Evolutionary conservation across 1,140 invertebrate genomes (phyloP).

Genomic region (Drosophila rufa): DNA sequence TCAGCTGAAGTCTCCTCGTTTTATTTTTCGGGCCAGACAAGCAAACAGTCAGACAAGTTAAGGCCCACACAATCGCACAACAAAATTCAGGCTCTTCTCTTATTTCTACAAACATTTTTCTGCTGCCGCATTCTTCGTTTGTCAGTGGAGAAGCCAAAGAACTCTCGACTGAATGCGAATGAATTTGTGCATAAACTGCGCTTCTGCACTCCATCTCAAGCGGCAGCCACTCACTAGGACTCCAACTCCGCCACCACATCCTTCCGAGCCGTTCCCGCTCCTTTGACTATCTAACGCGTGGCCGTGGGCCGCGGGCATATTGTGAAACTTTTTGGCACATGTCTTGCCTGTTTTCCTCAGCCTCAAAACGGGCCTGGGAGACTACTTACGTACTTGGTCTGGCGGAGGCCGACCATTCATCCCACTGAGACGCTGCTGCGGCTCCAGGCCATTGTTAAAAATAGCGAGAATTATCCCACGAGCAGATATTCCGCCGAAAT

Average conservation of each 20-base stretch:
- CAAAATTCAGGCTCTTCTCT: constrained; percentile 12
- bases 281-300: constrained; percentile 37
- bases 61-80: constrained; percentile 28
- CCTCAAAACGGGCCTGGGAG: constrained; percentile 43
- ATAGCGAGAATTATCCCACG: constrained; percentile 54
- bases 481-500: constrained; percentile 19
- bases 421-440: constrained; percentile 13
- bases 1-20: neutral
- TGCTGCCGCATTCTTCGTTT: constrained; percentile 34
- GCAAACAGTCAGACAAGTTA: constrained; percentile 57
- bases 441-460: constrained; percentile 59
- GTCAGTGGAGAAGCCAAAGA: constrained; percentile 31
- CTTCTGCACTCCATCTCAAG: constrained; percentile 58
- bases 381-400: constrained; percentile 41
- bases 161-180: constrained; percentile 54
- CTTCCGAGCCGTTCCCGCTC: neutral
- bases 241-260: constrained; percentile 9
- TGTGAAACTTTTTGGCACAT: constrained; percentile 82
- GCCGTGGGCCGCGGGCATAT: constrained; percentile 66
- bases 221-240: constrained; percentile 47
- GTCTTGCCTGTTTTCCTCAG: constrained; percentile 67
- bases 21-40: constrained; percentile 45
- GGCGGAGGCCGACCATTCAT: constrained; percentile 23
- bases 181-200: constrained; percentile 78
- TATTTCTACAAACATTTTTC: constrained; percentile 54